These are phyloP conservation scores for Poeciliopsis turrubarensis DNA, from an alignment of 2,113 vertebrate genomes.

Conservation along the genomic window DNA sequence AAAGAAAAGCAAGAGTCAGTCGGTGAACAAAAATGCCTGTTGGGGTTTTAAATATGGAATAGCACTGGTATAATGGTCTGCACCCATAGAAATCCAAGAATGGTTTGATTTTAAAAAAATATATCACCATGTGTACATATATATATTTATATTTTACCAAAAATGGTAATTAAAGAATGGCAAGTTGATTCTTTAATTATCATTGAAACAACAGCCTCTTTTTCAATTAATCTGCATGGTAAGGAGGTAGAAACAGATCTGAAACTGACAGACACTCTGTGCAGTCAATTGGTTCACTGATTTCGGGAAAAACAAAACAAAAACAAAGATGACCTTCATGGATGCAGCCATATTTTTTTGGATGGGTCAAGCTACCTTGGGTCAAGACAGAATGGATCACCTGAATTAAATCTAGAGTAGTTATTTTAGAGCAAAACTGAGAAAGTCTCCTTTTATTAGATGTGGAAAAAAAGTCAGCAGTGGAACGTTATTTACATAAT, in stretches of 20 bases:
- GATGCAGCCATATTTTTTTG: not conserved
- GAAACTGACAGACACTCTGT: not conserved
- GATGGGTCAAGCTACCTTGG: not conserved
- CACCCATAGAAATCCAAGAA: slow-evolving; percentile 13
- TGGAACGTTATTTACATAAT: not conserved
- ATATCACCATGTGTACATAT: no score
- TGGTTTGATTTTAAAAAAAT: not conserved
- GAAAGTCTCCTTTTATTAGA: not conserved
- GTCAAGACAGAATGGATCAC: not conserved
- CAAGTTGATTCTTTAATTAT: not conserved
- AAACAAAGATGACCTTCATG: not conserved
- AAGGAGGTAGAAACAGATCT: not conserved
- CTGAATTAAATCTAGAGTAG: no score
- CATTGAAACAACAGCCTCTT: not conserved
- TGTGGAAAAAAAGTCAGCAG: not conserved
- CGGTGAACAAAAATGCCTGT: slow-evolving; percentile 5
- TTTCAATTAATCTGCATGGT: not conserved
- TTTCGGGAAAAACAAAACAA: not conserved
- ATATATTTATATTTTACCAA: no score
- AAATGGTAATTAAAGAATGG: not conserved
- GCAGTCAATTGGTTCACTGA: not conserved
- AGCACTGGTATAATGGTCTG: slow-evolving; percentile 27
- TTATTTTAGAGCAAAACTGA: no score
- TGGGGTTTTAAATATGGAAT: slow-evolving; percentile 25
- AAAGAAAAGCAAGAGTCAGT: slow-evolving; percentile 12